A percentile compares a stretch with the other conserved stretches of the same genome.
Evolutionary conservation across 2,797 vertebrate species (phyloP).

Genomic region (Nothura maculosa): DNA sequence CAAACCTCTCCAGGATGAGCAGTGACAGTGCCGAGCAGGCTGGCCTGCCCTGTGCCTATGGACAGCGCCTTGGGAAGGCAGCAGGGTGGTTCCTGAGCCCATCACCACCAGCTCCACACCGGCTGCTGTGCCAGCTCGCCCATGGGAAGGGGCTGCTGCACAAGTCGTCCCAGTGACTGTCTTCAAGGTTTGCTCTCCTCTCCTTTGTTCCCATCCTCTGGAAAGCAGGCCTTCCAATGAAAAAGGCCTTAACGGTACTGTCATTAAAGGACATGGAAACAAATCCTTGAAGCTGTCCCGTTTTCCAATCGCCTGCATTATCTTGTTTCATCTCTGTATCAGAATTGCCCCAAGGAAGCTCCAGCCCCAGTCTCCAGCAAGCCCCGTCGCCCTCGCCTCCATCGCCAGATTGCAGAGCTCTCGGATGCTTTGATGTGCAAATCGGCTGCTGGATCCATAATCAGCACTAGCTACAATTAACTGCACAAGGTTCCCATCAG

Average conservation of each 20-base stretch:
- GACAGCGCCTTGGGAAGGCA: too few species aligned
- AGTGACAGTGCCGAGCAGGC: not conserved
- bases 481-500: not conserved
- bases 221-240: not conserved
- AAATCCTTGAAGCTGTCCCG: not conserved
- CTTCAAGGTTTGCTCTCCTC: not conserved
- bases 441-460: conserved; percentile 23
- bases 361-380: not conserved
- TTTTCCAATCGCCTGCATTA: conserved; percentile 5
- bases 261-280: conserved; percentile 13
- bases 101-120: not conserved
- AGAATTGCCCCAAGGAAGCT: not conserved
- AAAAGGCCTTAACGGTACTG: not conserved
- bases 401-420: not conserved
- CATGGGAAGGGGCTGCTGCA: not conserved
- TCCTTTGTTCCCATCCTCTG: not conserved
- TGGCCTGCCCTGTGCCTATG: too few species aligned
- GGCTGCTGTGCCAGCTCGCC: not conserved
- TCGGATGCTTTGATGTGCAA: conserved; percentile 61
- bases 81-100: not conserved
- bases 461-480: not conserved
- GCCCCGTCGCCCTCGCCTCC: not conserved
- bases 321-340: not conserved
- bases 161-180: not conserved
- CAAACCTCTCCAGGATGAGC: not conserved